Evolutionary conservation across 1,140 invertebrate genomes (phyloP).

Genomic region (Melanaphis sacchari): DNA sequence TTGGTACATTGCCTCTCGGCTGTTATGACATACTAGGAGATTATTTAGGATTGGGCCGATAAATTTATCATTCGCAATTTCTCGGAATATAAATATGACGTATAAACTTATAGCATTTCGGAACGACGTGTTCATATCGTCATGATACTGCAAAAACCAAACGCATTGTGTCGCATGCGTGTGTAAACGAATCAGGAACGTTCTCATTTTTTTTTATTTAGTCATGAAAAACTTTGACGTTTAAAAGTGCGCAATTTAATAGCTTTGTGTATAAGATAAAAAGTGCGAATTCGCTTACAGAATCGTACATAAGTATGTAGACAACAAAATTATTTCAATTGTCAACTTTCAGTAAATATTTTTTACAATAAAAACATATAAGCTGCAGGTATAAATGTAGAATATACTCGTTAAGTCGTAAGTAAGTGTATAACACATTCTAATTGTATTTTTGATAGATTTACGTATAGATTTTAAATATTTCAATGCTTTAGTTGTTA

Average conservation of each 20-base stretch:
- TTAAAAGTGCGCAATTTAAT: neutral
- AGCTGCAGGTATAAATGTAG: too few species aligned
- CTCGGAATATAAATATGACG: neutral
- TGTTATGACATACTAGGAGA: neutral
- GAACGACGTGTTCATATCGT: neutral
- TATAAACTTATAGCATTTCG: neutral
- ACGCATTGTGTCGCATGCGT: neutral
- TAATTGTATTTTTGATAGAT: too few species aligned
- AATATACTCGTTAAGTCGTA: too few species aligned
- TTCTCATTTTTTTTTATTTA: neutral
- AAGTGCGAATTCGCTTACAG: too few species aligned
- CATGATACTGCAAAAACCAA: neutral
- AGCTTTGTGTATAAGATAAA: neutral
- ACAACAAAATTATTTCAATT: too few species aligned
- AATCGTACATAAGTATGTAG: too few species aligned
- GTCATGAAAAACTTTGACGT: neutral
- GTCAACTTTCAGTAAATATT: too few species aligned
- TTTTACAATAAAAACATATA: too few species aligned
- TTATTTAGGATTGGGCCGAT: neutral
- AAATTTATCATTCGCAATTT: conserved; percentile 15
- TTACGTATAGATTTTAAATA: too few species aligned
- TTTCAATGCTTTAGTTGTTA: too few species aligned
- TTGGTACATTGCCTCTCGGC: neutral
- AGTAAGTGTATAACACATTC: too few species aligned
- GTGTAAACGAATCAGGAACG: neutral